These are phyloP conservation scores for Myotis vivesi DNA, from an alignment of 2,797 vertebrate genomes.

Conservation along the genomic window DNA sequence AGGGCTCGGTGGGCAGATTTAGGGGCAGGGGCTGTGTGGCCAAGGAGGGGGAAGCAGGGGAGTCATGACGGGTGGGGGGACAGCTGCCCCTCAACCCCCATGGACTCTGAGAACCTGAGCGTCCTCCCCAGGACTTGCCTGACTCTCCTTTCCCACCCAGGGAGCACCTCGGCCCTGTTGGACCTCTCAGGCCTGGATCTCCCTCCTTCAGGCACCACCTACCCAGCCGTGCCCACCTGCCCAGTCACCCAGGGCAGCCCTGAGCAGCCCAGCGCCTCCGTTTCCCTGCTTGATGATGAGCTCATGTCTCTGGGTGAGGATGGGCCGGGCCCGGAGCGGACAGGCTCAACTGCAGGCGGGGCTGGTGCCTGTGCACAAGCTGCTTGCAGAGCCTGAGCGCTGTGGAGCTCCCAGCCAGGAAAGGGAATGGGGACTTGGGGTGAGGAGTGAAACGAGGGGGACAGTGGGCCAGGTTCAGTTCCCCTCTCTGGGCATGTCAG, in stretches of 20 bases:
- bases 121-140: not conserved
- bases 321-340: not conserved
- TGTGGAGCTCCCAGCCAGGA: not conserved
- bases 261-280: constrained; percentile 82
- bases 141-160: constrained; percentile 70
- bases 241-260: constrained; percentile 81
- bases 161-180: constrained; percentile 90
- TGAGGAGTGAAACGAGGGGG: accelerated
- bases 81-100: accelerated
- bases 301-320: constrained; percentile 96
- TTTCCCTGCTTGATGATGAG: constrained; percentile 95
- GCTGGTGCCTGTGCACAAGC: accelerated
- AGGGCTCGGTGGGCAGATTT: not conserved
- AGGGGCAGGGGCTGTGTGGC: not conserved
- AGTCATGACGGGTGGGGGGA: not conserved
- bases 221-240: constrained; percentile 83
- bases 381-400: not conserved
- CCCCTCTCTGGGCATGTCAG: not conserved
- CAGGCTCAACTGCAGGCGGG: not conserved
- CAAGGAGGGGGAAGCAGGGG: not conserved
- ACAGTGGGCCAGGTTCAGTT: not conserved
- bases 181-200: constrained; percentile 94
- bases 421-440: not conserved
- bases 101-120: not conserved
- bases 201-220: constrained; percentile 81